phyloP scores from a whole-genome alignment of 2,888 invertebrate genomes.

The Acronicta leporina region DNA sequence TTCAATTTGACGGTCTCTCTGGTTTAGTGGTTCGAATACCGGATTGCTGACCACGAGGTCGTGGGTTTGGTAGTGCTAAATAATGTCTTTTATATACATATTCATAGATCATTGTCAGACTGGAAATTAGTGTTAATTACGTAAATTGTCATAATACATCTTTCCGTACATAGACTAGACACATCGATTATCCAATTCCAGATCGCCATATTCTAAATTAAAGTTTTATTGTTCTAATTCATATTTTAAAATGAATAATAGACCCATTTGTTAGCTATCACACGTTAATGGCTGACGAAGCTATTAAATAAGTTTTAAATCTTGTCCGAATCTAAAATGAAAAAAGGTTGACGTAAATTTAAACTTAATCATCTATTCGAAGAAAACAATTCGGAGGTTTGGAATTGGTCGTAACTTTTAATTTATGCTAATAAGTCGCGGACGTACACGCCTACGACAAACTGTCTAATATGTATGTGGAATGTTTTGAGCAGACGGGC shows the following conservation, averaged over 20 bases:
- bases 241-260: slow-evolving; percentile 53
- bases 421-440: slow-evolving; percentile 76
- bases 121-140: neutral
- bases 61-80: too few species aligned
- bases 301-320: slow-evolving; percentile 52
- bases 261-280: slow-evolving; percentile 52
- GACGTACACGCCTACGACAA: slow-evolving; percentile 73
- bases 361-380: slow-evolving; percentile 68
- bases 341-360: slow-evolving; percentile 61
- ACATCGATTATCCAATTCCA: slow-evolving; percentile 41
- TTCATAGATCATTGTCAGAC: too few species aligned
- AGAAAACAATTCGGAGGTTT: slow-evolving; percentile 69
- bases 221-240: slow-evolving; percentile 51
- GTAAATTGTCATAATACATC: slow-evolving; percentile 11
- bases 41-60: too few species aligned
- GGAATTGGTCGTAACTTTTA: slow-evolving; percentile 73
- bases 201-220: slow-evolving; percentile 56
- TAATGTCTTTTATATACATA: too few species aligned
- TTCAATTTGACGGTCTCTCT: too few species aligned
- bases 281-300: slow-evolving; percentile 38
- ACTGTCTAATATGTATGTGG: slow-evolving; percentile 59
- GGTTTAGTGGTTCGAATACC: too few species aligned
- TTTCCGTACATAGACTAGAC: slow-evolving; percentile 14
- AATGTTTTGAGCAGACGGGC: slow-evolving; percentile 42
- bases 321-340: slow-evolving; percentile 40